These are phyloP conservation scores for Lutraria lutraria DNA, from an alignment of 2,888 invertebrate genomes.

Conservation along the genomic window DNA sequence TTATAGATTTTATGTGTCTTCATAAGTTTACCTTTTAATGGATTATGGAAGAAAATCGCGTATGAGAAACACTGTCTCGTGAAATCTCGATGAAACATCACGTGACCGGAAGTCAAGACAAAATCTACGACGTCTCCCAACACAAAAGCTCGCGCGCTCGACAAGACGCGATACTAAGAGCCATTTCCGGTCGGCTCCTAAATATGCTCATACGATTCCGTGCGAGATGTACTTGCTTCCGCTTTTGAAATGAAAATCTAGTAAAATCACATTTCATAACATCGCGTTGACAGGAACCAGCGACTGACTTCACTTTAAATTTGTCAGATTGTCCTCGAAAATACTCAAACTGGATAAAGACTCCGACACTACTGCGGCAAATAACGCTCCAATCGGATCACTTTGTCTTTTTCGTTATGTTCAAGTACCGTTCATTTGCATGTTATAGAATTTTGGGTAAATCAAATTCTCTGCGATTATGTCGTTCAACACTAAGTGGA, in stretches of 20 bases:
- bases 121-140: constrained; percentile 67
- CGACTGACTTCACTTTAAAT: constrained; percentile 43
- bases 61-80: constrained; percentile 49
- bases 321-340: constrained; percentile 46
- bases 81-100: constrained; percentile 58
- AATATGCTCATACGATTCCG: constrained; percentile 68
- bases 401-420: constrained; percentile 32
- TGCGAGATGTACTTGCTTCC: constrained; percentile 66
- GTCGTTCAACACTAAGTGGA: constrained; percentile 29
- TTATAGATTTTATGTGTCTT: constrained; percentile 57
- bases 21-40: constrained; percentile 62
- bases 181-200: constrained; percentile 66
- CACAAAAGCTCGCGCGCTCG: constrained; percentile 68
- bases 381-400: constrained; percentile 28
- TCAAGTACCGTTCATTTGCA: constrained; percentile 59
- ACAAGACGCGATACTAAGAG: constrained; percentile 66
- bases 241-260: constrained; percentile 69
- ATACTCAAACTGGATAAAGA: neutral
- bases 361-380: constrained; percentile 15
- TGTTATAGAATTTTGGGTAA: constrained; percentile 52
- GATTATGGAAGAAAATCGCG: constrained; percentile 50
- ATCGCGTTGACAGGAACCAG: constrained; percentile 51
- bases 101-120: constrained; percentile 67
- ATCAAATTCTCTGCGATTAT: constrained; percentile 60
- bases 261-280: constrained; percentile 70